Evolutionary conservation across 2,888 invertebrate genomes (phyloP), one percentile per base, ranked within the genome.

Genomic region (Silvanus unidentatus): DNA sequence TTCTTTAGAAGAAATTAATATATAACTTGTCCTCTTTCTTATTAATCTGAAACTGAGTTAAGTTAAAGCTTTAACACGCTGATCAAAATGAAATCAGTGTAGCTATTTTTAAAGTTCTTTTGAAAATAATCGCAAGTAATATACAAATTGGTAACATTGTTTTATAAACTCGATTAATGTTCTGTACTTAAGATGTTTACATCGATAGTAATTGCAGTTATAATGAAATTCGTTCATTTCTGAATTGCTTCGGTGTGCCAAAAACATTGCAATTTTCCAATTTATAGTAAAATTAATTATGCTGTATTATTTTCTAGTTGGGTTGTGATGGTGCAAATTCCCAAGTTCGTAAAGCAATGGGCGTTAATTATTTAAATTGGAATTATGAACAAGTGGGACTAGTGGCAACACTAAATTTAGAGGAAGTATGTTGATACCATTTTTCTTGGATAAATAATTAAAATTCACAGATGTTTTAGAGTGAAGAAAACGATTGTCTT

Each of bases 251-350:
- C 22, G 8, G 3, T 32, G 3, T 4, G 6, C 34, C 3, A 12
- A 32, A 12, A 32, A 32, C 8, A 22, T 22, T 22, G 3, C 8
- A 22, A 22, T 22, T 5, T 22, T 5, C 8, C 8, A 22, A 22
- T 22, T 22, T 5, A 22, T 22, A 8, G 3, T 8, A 5, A 3
- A 22, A 5, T 22, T 22, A 5, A 5, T 22, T 22, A 22, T 22
- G 22, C n/a, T n/a, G n/a, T n/a, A 32, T 12, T 12, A 12, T 48
- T 44, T 66, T 75, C 39, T 64, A 90, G 88, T 79, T 98, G 44
- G 98, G 97, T 13, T 96, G 97, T 10, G 98, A 99, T 75, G 98
- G 98, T 1, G 84, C 82, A 0, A 89, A 89, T 64, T 98, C 98
- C 0, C 76, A 84, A 44, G 91, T 98, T 1, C 79, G 98, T 8